Percentiles rank a stretch among this genome's conserved stretches.
phyloP scores from a whole-genome alignment of 2,888 invertebrate species.

The Stenodera caucasica region DNA sequence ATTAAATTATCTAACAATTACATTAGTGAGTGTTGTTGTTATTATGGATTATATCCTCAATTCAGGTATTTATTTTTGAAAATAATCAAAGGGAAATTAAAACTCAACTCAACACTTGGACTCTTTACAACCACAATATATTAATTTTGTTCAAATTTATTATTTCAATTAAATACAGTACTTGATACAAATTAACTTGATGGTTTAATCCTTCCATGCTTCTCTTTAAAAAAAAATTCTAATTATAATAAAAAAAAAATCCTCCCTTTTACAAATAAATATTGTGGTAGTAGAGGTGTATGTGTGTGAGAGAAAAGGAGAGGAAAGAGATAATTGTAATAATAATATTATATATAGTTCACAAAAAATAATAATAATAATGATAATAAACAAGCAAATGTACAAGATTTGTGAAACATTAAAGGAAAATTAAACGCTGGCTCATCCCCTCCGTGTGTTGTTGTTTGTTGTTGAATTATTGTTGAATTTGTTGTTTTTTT shows the following conservation, averaged over 20 bases:
- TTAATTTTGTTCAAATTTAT: constrained; percentile 33
- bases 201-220: constrained; percentile 39
- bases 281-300: constrained; percentile 50
- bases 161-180: not conserved
- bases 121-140: constrained; percentile 74
- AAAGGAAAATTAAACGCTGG: constrained; percentile 44
- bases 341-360: constrained; percentile 30
- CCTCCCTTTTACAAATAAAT: constrained; percentile 39
- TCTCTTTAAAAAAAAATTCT: constrained; percentile 39
- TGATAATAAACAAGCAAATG: constrained; percentile 39
- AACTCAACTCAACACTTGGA: constrained; percentile 49
- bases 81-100: constrained; percentile 37
- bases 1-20: constrained; percentile 55
- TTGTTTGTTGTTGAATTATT: constrained; percentile 19
- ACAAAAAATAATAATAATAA: constrained; percentile 12
- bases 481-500: constrained; percentile 26
- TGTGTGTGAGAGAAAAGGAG: constrained; percentile 35
- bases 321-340: not conserved
- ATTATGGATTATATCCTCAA: constrained; percentile 37
- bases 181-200: not conserved
- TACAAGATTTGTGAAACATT: constrained; percentile 34
- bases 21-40: constrained; percentile 41
- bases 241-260: constrained; percentile 41
- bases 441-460: constrained; percentile 47
- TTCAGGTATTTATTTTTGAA: constrained; percentile 41